phyloP scores from a whole-genome alignment of 2,888 invertebrate genomes.

The Campaea margaritaria region DNA sequence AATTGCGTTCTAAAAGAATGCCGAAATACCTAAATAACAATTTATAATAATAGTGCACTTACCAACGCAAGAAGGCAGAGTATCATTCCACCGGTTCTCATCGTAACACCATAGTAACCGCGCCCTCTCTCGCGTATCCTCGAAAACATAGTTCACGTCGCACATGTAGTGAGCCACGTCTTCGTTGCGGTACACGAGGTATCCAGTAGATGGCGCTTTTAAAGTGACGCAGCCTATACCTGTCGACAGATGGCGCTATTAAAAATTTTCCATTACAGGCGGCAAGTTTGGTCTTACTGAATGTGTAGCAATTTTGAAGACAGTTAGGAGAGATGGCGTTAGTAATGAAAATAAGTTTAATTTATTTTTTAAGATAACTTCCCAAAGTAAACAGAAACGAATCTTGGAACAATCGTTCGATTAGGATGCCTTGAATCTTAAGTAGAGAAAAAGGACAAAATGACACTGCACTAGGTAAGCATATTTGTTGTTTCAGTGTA shows the following conservation, averaged over 20 bases:
- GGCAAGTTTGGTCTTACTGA: slow-evolving; percentile 3
- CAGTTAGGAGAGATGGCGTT: slow-evolving; percentile 14
- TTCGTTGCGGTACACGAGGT: slow-evolving; percentile 87
- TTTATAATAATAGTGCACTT: slow-evolving; percentile 69
- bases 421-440: too few species aligned
- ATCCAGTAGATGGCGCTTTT: slow-evolving; percentile 87
- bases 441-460: too few species aligned
- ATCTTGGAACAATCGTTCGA: too few species aligned
- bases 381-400: too few species aligned
- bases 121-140: slow-evolving; percentile 87
- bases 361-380: too few species aligned
- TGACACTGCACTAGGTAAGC: too few species aligned
- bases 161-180: slow-evolving; percentile 89
- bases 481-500: too few species aligned
- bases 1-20: too few species aligned
- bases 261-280: slow-evolving; percentile 1
- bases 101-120: slow-evolving; percentile 87
- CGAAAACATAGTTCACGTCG: slow-evolving; percentile 88
- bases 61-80: slow-evolving; percentile 87
- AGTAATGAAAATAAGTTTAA: slow-evolving; percentile 1
- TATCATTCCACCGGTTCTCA: slow-evolving; percentile 87
- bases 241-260: slow-evolving; percentile 61
- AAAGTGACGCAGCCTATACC: slow-evolving; percentile 89
- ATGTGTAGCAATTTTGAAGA: too few species aligned
- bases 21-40: background rate